Evolutionary conservation across 2,888 invertebrate genomes (phyloP).

Genomic region (Drosophila leonis): DNA sequence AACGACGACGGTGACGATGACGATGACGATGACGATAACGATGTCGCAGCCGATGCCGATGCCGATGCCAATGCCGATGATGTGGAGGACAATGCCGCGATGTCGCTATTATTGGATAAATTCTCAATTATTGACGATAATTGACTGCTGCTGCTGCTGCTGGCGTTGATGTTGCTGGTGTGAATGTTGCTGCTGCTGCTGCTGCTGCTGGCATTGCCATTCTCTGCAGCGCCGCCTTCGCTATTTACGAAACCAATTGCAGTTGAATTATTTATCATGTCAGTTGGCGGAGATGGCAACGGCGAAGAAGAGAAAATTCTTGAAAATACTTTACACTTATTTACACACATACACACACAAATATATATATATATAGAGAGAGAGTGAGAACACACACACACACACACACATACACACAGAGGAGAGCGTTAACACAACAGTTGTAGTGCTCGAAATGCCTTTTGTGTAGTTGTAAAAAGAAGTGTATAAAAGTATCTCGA

Average conservation of each 20-base stretch:
- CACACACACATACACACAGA: constrained; percentile 41
- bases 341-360: constrained; percentile 52
- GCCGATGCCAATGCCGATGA: constrained; percentile 22
- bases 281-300: constrained; percentile 61
- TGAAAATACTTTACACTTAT: constrained; percentile 77
- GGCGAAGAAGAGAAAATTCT: constrained; percentile 74
- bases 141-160: constrained; percentile 77
- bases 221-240: constrained; percentile 56
- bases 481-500: constrained; percentile 10
- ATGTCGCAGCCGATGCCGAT: constrained; percentile 12
- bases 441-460: constrained; percentile 29
- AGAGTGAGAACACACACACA: constrained; percentile 44
- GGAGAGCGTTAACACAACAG: constrained; percentile 58
- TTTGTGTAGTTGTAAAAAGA: background rate
- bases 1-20: constrained; percentile 54
- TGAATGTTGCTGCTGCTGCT: constrained; percentile 44
- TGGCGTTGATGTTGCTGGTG: constrained; percentile 50
- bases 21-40: constrained; percentile 30
- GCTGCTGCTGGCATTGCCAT: constrained; percentile 45
- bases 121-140: constrained; percentile 85
- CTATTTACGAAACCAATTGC: constrained; percentile 76
- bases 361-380: constrained; percentile 35
- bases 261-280: constrained; percentile 81
- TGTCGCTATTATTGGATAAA: constrained; percentile 83
- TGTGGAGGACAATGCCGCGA: constrained; percentile 68